Conservation (phyloP, 2,888 invertebrate genomes). For the Drosophila sordidula region DNA sequence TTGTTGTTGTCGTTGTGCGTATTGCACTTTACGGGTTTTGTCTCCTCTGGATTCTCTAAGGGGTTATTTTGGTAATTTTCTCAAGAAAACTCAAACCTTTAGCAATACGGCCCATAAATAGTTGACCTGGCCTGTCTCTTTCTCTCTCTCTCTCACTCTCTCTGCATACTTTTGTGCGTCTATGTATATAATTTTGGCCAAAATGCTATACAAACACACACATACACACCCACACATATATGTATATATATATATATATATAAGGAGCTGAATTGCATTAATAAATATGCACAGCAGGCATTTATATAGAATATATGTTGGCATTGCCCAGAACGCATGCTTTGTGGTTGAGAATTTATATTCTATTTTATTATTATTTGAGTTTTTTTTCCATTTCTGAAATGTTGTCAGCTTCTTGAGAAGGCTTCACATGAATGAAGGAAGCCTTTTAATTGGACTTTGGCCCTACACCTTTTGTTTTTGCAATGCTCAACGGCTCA, state of each 20-base stretch:
- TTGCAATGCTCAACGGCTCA: background rate
- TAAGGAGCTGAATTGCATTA: slow-evolving; percentile 45
- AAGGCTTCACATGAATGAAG: slow-evolving; percentile 30
- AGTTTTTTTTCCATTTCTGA: slow-evolving; percentile 1
- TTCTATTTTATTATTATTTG: slow-evolving; percentile 14
- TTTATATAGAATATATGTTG: slow-evolving; percentile 40
- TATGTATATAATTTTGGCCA: slow-evolving; percentile 30
- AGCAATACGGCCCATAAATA: slow-evolving; percentile 52
- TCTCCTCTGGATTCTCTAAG: slow-evolving; percentile 60
- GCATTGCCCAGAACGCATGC: slow-evolving; percentile 12
- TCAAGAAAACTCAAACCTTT: slow-evolving; percentile 75
- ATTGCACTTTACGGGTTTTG: slow-evolving; percentile 56
- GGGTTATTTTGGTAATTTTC: slow-evolving; percentile 71
- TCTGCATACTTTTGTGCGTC: slow-evolving; percentile 31
- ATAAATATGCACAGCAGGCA: slow-evolving; percentile 57
- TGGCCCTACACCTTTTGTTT: slow-evolving; percentile 12
- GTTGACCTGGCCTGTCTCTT: slow-evolving; percentile 38
- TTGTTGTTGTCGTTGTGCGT: slow-evolving; percentile 50
- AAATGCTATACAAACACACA: slow-evolving; percentile 21
- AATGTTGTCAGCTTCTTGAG: slow-evolving; percentile 23
- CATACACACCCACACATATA: slow-evolving; percentile 2
- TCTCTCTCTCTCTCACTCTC: background rate
- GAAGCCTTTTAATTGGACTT: slow-evolving; percentile 44
- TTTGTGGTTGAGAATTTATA: slow-evolving; percentile 36
- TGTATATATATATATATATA: slow-evolving; percentile 7